These are phyloP conservation scores for Stichodactyla helianthus DNA, from an alignment of 64 coral and sea anemone genomes.

Conservation along the genomic window DNA sequence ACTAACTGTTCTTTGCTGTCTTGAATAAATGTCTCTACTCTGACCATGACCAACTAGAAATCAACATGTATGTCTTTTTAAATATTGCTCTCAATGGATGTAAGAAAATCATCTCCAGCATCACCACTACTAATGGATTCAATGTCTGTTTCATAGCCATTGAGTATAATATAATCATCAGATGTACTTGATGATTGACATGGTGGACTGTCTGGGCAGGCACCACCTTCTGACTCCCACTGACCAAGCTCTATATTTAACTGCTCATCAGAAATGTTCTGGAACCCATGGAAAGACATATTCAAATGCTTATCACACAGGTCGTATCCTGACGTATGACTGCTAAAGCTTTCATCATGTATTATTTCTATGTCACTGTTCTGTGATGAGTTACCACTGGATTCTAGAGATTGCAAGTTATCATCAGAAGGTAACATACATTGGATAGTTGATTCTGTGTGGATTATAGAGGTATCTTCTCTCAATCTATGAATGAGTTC, in stretches of 20 bases:
- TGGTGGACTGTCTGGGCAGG: background rate
- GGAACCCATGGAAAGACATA: background rate
- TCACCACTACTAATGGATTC: slow-evolving; percentile 40
- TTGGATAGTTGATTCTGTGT: background rate
- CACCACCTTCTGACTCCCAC: slow-evolving; percentile 47
- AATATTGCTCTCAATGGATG: background rate
- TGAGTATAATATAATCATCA: slow-evolving; percentile 62
- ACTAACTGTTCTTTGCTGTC: too few relatives aligned
- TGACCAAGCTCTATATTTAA: background rate
- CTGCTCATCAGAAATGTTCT: background rate
- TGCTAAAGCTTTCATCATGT: slow-evolving; percentile 11
- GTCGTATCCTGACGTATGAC: background rate
- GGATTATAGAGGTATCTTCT: background rate
- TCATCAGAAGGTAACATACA: background rate
- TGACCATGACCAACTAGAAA: too few relatives aligned
- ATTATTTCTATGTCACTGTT: slow-evolving; percentile 81
- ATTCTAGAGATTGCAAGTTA: background rate
- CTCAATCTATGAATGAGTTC: background rate
- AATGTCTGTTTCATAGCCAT: slow-evolving; percentile 80
- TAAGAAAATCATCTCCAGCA: background rate
- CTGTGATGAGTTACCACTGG: slow-evolving; percentile 20
- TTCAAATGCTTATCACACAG: background rate
- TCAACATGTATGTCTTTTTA: background rate
- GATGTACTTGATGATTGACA: background rate
- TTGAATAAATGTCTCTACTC: too few relatives aligned